Evolutionary conservation across 2,888 invertebrate species (phyloP).

Genomic region (Pimpla rufipes): DNA sequence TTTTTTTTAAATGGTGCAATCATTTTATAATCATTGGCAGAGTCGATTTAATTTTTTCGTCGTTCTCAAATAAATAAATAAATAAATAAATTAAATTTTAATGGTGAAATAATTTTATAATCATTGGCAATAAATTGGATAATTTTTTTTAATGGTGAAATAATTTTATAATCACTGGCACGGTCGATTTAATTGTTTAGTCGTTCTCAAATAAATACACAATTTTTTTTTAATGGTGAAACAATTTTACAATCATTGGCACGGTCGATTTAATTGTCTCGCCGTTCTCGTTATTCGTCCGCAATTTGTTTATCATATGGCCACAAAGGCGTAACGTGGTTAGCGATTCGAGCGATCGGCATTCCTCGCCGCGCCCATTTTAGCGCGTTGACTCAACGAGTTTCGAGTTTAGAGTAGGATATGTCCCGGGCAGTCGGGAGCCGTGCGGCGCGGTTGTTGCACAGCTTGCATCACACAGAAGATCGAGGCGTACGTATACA

Average conservation of each 20-base stretch:
- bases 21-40: too few relatives aligned
- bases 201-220: too few relatives aligned
- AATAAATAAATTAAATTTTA: too few relatives aligned
- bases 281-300: background rate
- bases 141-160: background rate
- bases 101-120: too few relatives aligned
- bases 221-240: background rate
- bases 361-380: slow-evolving; percentile 84
- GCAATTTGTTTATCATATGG: background rate
- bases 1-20: too few relatives aligned
- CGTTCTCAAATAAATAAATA: too few relatives aligned
- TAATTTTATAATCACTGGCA: background rate
- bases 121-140: background rate
- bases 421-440: slow-evolving; percentile 68
- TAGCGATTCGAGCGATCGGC: slow-evolving; percentile 80
- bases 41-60: too few relatives aligned
- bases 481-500: slow-evolving; percentile 22
- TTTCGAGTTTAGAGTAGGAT: slow-evolving; percentile 76
- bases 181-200: too few relatives aligned
- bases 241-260: background rate
- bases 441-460: slow-evolving; percentile 57
- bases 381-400: slow-evolving; percentile 80
- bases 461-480: slow-evolving; percentile 38
- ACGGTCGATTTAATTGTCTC: too few relatives aligned
- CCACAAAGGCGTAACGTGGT: slow-evolving; percentile 51